Base-by-base conservation (phyloP, 2,113 vertebrate species). In the Forbesichthys papilliferus region DNA sequence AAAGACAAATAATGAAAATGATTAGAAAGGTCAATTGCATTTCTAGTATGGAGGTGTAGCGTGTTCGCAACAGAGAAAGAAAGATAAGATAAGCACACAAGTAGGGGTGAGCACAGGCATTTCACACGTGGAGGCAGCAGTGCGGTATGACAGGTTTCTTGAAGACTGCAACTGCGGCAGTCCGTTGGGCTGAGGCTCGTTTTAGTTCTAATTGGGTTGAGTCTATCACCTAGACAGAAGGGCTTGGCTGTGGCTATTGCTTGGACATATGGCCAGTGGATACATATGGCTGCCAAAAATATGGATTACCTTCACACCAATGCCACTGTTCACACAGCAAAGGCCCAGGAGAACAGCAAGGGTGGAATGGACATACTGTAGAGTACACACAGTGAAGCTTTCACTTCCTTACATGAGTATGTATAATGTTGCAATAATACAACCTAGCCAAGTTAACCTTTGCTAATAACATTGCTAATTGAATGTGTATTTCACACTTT, bases 191-290 rank as follows among this genome's bases (percentile, higher is more conserved):
- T 73, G 70, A 72, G 74, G 74, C 66, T 83, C 63, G 68, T 82
- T 80, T 82, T 80, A 73, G 74, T 75, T 71, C 76, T 89, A 87
- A 89, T 87, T 85, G 86, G 86, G 74, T 68, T 42, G 74, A 81
- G 87, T 87, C 83, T 87, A 59, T 82, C 86, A 83, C 84, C 84
- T 74, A 71, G 73, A 82, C 83, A 84, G 81, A 85, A 79, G 86
- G 80, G 62, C 71, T 67, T 80, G 86, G 84, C 73, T 66, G 3
- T 69, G 62, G 60, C 72, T 68, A 36, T 69, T 5, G 33, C 74
- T 42, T 73, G 72, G 86, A 83, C 83, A 89, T 89, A 88, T 88
- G 89, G 88, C 68, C 70, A 62, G 55, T 80, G 81, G 84, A 71
- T 60, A 56, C 52, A 18, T 16, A 51, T 18, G 58, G 68, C 80